Evolutionary conservation across 1,140 invertebrate species (phyloP).

Genomic region (Macrobrachium rosenbergii): DNA sequence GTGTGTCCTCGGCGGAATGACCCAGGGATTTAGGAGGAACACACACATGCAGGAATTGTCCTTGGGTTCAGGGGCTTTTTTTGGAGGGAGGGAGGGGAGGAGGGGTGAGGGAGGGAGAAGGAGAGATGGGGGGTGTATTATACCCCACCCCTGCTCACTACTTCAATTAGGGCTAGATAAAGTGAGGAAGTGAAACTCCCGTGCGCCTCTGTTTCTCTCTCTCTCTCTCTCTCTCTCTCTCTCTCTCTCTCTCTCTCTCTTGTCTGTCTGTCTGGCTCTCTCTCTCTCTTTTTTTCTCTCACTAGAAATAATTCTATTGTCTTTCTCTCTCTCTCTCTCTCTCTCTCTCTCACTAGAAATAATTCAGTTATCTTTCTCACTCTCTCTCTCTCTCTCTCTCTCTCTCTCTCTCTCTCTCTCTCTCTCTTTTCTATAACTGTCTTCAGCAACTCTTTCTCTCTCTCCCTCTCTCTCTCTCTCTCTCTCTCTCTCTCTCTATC

Average conservation of each 20-base stretch:
- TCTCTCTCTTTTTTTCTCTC: not conserved
- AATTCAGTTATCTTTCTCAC: not conserved
- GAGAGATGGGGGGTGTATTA: not conserved
- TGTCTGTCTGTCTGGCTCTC: not conserved
- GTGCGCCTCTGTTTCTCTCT: conserved; percentile 6
- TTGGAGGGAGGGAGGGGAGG: not conserved
- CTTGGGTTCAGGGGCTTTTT: not conserved
- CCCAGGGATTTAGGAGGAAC: no score
- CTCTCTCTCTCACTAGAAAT: not conserved
- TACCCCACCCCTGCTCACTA: not conserved
- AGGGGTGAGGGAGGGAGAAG: conserved; percentile 6
- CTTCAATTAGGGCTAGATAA: not conserved
- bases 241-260: not conserved
- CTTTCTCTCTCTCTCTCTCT: not conserved
- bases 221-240: conserved; percentile 15
- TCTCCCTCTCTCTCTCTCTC: not conserved
- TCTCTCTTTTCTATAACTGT: not conserved
- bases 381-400: not conserved
- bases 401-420: not conserved
- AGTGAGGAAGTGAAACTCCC: not conserved
- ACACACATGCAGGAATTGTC: no score
- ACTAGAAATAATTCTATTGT: not conserved
- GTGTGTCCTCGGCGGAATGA: no score
- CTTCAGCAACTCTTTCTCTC: not conserved
- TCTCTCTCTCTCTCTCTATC: no score